phyloP scores from a whole-genome alignment of 2,113 vertebrate genomes.

The Oncorhynchus keta region DNA sequence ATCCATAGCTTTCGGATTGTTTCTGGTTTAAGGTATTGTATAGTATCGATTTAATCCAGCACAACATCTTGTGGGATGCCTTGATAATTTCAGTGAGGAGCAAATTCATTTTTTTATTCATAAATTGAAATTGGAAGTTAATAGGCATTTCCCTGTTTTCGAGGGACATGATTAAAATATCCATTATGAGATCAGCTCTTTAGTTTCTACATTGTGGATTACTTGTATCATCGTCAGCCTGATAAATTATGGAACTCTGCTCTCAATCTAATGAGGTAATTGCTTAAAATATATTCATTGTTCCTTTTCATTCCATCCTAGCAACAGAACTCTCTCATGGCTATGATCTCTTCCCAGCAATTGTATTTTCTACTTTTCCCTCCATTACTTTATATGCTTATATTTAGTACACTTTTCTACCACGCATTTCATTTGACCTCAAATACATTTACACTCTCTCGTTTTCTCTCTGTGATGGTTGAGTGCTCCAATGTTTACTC shows the following conservation, averaged over 20 bases:
- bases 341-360: constrained; percentile 49
- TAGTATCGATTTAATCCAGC: constrained; percentile 48
- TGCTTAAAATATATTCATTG: constrained; percentile 73
- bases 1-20: constrained; percentile 38
- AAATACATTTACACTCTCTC: constrained; percentile 16
- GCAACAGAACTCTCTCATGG: constrained; percentile 58
- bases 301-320: constrained; percentile 58
- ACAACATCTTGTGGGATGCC: constrained; percentile 52
- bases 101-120: constrained; percentile 64
- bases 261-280: constrained; percentile 72
- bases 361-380: constrained; percentile 27
- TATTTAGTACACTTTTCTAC: constrained; percentile 23
- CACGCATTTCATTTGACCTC: constrained; percentile 20
- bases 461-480: constrained; percentile 38
- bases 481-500: constrained; percentile 50
- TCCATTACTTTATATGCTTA: constrained; percentile 29
- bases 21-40: constrained; percentile 44
- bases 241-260: constrained; percentile 72
- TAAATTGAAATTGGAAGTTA: constrained; percentile 76
- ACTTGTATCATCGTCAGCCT: constrained; percentile 72
- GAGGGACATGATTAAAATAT: constrained; percentile 75
- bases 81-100: constrained; percentile 60
- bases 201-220: constrained; percentile 75
- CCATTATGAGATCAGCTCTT: constrained; percentile 76
- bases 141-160: constrained; percentile 68